Evolutionary conservation across 2,797 vertebrate genomes (phyloP), one percentile per base, ranked within the genome.

Genomic region (Hydrocynus forskahlii): DNA sequence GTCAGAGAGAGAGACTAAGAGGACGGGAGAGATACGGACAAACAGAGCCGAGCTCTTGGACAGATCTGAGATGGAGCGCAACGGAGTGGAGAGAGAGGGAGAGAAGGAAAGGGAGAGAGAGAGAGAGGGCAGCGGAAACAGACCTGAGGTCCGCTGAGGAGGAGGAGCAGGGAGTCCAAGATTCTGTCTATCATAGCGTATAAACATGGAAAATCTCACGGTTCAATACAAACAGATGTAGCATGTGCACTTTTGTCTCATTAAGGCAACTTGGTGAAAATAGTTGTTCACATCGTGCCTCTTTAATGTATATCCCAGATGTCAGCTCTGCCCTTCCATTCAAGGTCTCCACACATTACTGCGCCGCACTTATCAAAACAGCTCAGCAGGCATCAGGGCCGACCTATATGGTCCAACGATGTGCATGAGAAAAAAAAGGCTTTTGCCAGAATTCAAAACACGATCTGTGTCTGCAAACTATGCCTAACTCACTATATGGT

Each of bases 211-310:
- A 87, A 87, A 87, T 85, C 73, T 83, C 81, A 83, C 69, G 82
- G 85, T 88, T 88, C 85, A 87, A 86, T 81, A 82, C 85, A 88
- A 88, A 88, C 87, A 88, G 87, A 86, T 88, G 87, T 88, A 88
- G 85, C 86, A 86, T 86, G 85, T 86, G 87, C 80, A 85, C 87
- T 88, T 86, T 85, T 84, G 83, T 86, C 87, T 88, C 87, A 88
- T 88, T 88, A 88, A 85, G 83, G 82, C 82, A 78, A 83, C 70
- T 77, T 71, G 38, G 77, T 85, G 82, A 81, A 84, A 85, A 87
- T 75, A 80, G 76, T 80, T 85, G 84, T 83, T 81, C 83, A 75
- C 79, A 72, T 84, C 79, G 83, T 68, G 54, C 59, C 21, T 38
- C 63, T 67, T 80, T 87, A 86, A 88, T 81, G 64, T 81, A 83